Evolutionary conservation across 2,113 vertebrate species (phyloP).

Genomic region (Serinus canaria): DNA sequence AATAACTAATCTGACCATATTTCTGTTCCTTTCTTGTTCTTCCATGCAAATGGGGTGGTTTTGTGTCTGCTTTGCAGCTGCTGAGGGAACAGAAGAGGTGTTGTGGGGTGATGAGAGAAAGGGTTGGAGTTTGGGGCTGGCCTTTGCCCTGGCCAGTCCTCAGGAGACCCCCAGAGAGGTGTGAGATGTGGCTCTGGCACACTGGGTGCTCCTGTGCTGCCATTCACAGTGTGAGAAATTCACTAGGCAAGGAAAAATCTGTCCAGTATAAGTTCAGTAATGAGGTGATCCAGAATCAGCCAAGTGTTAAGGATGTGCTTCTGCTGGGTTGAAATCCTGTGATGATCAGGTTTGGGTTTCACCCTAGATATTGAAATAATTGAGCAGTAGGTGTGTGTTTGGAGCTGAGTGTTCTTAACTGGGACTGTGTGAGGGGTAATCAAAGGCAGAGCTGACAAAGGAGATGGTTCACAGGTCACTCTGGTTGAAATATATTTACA

Average conservation of each 20-base stretch:
- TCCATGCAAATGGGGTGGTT: background rate
- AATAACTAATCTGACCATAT: background rate
- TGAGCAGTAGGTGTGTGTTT: background rate
- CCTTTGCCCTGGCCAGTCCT: background rate
- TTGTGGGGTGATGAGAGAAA: background rate
- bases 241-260: background rate
- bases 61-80: background rate
- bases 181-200: background rate
- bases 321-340: background rate
- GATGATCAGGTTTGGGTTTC: background rate
- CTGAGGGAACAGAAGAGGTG: background rate
- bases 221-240: background rate
- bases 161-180: background rate
- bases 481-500: background rate
- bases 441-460: conserved; percentile 27
- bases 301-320: background rate
- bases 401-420: background rate
- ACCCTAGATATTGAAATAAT: conserved; percentile 1
- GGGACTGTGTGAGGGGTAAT: background rate
- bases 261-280: background rate
- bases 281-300: conserved; percentile 7
- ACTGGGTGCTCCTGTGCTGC: background rate
- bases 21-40: background rate
- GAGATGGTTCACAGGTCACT: background rate
- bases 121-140: background rate